Base-by-base conservation (phyloP, 2,797 vertebrate genomes). In the Pantherophis alleghaniensis region DNA sequence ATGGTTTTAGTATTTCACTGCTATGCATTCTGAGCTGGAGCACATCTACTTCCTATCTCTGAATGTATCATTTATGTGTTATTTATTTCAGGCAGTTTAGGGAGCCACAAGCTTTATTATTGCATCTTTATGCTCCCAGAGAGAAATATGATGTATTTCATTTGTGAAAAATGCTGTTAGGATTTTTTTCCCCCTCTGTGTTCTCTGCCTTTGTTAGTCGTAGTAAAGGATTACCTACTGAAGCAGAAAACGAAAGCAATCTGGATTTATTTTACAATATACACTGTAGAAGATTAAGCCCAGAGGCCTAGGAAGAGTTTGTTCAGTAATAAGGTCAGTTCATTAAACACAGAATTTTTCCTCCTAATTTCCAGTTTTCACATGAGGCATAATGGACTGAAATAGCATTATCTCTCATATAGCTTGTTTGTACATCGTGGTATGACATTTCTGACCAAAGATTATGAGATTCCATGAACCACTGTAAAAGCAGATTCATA, bases 61-160 rank as follows among this genome's bases (percentile, higher is more conserved):
- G 94, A 94, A 91, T 96, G 91, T 88, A 96, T 96, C 95, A 96
- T 96, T 96, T 96, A 94, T 95, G 5, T 94, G 56, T 94, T 96
- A 95, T 93, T 96, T 97, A 96, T 96, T 96, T 96, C 94, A 94
- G 83, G 93, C 90, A 95, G 53, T 91, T 90, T 86, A 47, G 66
- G 92, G 86, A 96, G 9, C 92, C 96, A 94, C 37, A 93, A 88
- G 83, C 83, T 94, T 95, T 95, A 94, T 95, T 95, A 94, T 20
- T 88, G n/a, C 57, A 90, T 95, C 96, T 55, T 94, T 93, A 94
- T 94, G 96, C 94, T 94, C 92, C 90, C 42, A 92, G 86, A 94
- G 94, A 95, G 93, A 97, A 97, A 94, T 91, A 92, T 0, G 1
- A 91, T 69, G 9, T 60, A 28, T 74, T 93, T 96, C 96, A 97